These are phyloP conservation scores for Callipepla squamata DNA, from an alignment of 2,113 vertebrate genomes.

Conservation along the genomic window DNA sequence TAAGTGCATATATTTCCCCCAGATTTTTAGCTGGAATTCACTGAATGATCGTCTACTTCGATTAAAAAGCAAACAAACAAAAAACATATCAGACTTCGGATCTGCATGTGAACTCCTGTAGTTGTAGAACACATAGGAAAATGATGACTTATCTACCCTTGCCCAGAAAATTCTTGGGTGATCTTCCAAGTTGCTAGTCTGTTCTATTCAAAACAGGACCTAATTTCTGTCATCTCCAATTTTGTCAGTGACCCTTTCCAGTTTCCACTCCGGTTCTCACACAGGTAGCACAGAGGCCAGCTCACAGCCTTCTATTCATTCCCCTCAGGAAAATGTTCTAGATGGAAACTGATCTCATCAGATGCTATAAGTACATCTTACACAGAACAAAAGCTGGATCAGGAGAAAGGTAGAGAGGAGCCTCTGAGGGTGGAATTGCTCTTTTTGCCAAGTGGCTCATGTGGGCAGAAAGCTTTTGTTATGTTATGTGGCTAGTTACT, in stretches of 20 bases:
- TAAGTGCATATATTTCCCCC: not conserved
- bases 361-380: not conserved
- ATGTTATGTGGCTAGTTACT: not conserved
- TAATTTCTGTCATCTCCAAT: not conserved
- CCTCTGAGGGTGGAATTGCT: not conserved
- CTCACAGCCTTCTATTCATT: not conserved
- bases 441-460: not conserved
- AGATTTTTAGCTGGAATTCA: not conserved
- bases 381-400: not conserved
- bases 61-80: not conserved
- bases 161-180: not conserved
- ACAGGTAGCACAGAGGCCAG: accelerated
- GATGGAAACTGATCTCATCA: not conserved
- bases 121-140: not conserved
- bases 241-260: not conserved
- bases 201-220: not conserved
- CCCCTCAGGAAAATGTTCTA: not conserved
- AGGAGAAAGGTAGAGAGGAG: not conserved
- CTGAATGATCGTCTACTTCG: not conserved
- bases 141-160: not conserved
- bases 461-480: not conserved
- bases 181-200: not conserved
- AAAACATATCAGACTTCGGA: not conserved
- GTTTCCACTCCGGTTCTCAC: not conserved
- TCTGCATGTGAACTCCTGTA: not conserved